Percentiles rank a stretch among this genome's conserved stretches.
Evolutionary conservation across 2,888 invertebrate species (phyloP).

Genomic region (Colostygia pectinataria): DNA sequence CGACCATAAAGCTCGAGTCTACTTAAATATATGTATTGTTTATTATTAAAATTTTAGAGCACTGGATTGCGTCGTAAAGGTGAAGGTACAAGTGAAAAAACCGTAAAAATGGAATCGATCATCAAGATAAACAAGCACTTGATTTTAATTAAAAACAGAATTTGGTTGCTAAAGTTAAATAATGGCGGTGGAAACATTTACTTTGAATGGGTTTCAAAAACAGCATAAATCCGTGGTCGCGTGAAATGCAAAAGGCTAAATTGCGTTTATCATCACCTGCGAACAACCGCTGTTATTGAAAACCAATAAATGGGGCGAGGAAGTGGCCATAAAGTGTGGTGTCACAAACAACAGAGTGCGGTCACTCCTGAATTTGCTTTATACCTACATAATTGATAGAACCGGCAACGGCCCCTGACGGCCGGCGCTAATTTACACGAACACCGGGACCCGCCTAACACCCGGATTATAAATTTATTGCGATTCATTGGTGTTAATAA

Average conservation of each 20-base stretch:
- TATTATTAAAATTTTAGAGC: not conserved
- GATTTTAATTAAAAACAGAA: no score
- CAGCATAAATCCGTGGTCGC: not conserved
- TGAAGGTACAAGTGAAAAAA: not conserved
- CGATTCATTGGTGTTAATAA: conserved; percentile 56
- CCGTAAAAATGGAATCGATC: no score
- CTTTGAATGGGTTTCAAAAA: conserved; percentile 4
- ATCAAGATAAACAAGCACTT: no score
- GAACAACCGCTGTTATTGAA: conserved; percentile 16
- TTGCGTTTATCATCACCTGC: conserved; percentile 24
- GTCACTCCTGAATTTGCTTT: conserved; percentile 48
- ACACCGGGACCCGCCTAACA: conserved; percentile 45
- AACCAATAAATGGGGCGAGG: conserved; percentile 36
- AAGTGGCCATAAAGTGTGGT: conserved; percentile 47
- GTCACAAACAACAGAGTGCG: conserved; percentile 54
- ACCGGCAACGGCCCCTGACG: conserved; percentile 39
- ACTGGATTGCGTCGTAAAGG: not conserved
- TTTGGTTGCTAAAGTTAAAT: no score
- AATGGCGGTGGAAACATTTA: no score
- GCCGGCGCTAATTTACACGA: conserved; percentile 64
- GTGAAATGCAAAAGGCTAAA: conserved; percentile 12
- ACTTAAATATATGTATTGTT: not conserved
- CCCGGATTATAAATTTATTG: conserved; percentile 61
- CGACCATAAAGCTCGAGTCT: not conserved
- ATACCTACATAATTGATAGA: conserved; percentile 66